Conservation (phyloP, 1,140 invertebrate species). For the Glomeris maerens region DNA sequence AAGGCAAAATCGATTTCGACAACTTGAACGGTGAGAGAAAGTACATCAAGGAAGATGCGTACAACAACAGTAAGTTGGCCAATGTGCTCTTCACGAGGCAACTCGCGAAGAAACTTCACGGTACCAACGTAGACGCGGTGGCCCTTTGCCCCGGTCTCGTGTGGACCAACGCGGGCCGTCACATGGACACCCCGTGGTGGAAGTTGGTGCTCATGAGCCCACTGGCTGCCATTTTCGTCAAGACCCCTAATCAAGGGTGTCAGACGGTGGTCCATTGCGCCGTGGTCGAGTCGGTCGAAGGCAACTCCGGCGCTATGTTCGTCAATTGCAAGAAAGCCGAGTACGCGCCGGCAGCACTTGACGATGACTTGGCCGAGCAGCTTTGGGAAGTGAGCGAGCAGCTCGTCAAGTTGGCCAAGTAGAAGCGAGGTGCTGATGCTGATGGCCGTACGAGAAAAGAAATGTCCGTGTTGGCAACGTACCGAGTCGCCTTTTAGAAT, state of each 20-base stretch:
- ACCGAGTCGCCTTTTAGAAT: too few species aligned
- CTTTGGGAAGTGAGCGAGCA: constrained; percentile 53
- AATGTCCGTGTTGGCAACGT: too few species aligned
- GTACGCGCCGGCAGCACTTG: constrained; percentile 38
- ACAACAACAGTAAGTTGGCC: constrained; percentile 64
- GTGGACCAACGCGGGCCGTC: constrained; percentile 57
- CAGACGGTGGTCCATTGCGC: constrained; percentile 64
- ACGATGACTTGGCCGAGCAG: constrained; percentile 36
- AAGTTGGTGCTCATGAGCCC: constrained; percentile 53
- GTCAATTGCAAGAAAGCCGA: constrained; percentile 51
- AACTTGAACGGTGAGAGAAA: constrained; percentile 45
- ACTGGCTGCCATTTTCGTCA: constrained; percentile 50
- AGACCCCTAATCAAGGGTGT: constrained; percentile 58
- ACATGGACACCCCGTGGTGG: constrained; percentile 50
- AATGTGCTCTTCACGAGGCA: constrained; percentile 53
- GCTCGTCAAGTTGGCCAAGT: too few species aligned
- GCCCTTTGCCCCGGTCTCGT: constrained; percentile 80
- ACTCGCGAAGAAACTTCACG: constrained; percentile 39
- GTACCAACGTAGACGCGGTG: constrained; percentile 53
- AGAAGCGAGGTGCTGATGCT: too few species aligned
- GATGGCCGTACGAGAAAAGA: too few species aligned
- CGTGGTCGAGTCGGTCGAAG: constrained; percentile 43
- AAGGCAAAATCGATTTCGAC: constrained; percentile 54
- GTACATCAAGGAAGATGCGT: constrained; percentile 39
- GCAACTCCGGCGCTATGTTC: constrained; percentile 49